phyloP scores from a whole-genome alignment of 2,888 invertebrate genomes.

The Trachelus stipa region DNA sequence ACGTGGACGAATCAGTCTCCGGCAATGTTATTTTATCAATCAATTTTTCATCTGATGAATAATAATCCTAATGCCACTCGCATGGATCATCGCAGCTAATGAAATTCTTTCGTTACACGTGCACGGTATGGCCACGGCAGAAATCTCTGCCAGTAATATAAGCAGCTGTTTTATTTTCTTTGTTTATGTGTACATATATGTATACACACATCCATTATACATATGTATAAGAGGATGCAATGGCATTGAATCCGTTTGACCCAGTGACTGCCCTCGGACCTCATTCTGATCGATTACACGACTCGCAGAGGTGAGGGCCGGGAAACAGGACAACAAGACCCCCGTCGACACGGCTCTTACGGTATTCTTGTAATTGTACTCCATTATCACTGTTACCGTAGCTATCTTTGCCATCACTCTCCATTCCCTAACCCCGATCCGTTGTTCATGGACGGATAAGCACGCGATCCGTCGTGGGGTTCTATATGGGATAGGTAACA shows the following conservation, averaged over 20 bases:
- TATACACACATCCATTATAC: too few relatives aligned
- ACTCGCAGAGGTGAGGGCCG: slow-evolving; percentile 17
- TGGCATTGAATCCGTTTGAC: slow-evolving; percentile 45
- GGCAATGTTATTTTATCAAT: not conserved
- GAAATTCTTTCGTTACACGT: not conserved
- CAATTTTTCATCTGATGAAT: not conserved
- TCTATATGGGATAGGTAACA: slow-evolving; percentile 7
- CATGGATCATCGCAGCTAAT: not conserved
- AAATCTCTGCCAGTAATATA: too few relatives aligned
- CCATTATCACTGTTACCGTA: slow-evolving; percentile 43
- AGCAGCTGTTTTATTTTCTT: too few relatives aligned
- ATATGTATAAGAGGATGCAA: slow-evolving; percentile 11
- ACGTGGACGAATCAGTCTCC: not conserved
- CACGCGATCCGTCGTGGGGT: slow-evolving; percentile 32
- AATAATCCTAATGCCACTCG: not conserved
- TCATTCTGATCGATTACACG: slow-evolving; percentile 37
- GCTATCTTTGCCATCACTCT: slow-evolving; percentile 40
- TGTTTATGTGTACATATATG: too few relatives aligned
- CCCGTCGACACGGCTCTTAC: slow-evolving; percentile 23
- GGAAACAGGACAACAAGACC: slow-evolving; percentile 19
- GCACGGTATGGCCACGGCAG: not conserved
- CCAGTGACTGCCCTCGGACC: slow-evolving; percentile 38
- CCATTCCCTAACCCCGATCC: slow-evolving; percentile 38
- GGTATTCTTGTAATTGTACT: slow-evolving; percentile 47
- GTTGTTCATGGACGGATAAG: slow-evolving; percentile 44